These are phyloP conservation scores for Tetragonula carbonaria DNA, from an alignment of 2,888 invertebrate genomes.

Conservation along the genomic window DNA sequence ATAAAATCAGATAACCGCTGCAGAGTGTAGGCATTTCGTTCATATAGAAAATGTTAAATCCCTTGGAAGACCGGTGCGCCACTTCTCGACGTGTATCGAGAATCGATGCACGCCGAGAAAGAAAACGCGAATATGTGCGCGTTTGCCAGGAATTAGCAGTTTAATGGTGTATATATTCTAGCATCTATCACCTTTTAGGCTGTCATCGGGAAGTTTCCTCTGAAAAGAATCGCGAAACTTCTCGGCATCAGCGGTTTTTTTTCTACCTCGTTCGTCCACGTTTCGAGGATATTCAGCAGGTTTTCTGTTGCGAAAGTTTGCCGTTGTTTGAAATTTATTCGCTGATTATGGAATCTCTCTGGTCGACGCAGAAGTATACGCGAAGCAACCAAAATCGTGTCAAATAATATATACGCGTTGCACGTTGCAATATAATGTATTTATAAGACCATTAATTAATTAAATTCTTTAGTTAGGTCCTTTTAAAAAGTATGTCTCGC, in stretches of 20 bases:
- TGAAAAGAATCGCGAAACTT: neutral
- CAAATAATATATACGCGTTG: no score
- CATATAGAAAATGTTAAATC: conserved; percentile 39
- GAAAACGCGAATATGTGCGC: neutral
- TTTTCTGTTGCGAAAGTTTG: neutral
- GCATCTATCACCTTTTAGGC: neutral
- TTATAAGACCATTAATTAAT: no score
- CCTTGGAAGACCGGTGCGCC: conserved; percentile 20
- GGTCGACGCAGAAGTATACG: no score
- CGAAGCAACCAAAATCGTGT: no score
- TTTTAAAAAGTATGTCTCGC: no score
- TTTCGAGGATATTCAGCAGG: neutral
- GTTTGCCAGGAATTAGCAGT: conserved; percentile 4
- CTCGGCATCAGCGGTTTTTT: neutral
- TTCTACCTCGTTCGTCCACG: neutral
- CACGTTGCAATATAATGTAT: no score
- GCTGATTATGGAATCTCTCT: no score
- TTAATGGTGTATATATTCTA: neutral
- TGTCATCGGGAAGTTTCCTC: neutral
- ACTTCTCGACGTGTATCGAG: conserved; percentile 33
- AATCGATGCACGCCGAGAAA: conserved; percentile 38
- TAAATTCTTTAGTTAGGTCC: no score
- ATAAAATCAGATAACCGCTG: conserved; percentile 36
- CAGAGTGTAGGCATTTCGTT: neutral
- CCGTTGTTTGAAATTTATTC: no score